phyloP scores from a whole-genome alignment of 2,113 vertebrate genomes.

The Fulica atra region DNA sequence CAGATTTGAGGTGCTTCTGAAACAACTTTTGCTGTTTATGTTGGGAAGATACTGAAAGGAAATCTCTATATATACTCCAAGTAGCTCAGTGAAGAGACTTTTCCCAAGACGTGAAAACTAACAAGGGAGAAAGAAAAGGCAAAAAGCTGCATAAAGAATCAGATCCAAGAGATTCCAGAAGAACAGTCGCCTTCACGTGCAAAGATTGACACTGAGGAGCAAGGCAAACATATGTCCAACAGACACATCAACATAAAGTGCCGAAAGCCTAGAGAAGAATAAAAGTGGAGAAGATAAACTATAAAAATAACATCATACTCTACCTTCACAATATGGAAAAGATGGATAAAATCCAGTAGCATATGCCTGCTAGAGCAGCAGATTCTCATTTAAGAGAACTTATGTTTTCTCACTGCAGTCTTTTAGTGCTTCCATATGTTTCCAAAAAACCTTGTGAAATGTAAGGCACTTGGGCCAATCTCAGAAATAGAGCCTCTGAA shows the following conservation, averaged over 20 bases:
- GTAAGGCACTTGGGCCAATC: conserved; percentile 40
- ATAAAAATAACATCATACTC: conserved; percentile 60
- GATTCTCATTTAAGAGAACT: conserved; percentile 69
- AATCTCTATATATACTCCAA: not conserved
- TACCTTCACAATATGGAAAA: conserved; percentile 67
- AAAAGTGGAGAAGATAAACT: conserved; percentile 41
- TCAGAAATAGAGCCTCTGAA: conserved; percentile 30
- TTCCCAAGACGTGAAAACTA: not conserved
- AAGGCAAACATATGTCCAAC: conserved; percentile 64
- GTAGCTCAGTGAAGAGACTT: not conserved
- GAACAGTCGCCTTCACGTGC: conserved; percentile 52
- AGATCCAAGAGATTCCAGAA: conserved; percentile 43
- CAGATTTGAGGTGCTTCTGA: not conserved
- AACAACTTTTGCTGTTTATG: not conserved
- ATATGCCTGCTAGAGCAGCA: conserved; percentile 62
- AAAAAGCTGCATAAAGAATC: conserved; percentile 13
- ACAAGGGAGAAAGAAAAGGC: not conserved
- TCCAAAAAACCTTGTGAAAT: conserved; percentile 55
- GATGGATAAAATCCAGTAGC: conserved; percentile 68
- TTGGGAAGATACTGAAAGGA: not conserved
- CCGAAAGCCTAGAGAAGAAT: conserved; percentile 49
- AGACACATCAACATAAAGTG: conserved; percentile 53
- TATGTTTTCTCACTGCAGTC: conserved; percentile 67
- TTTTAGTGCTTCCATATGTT: conserved; percentile 71
- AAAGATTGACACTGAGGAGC: conserved; percentile 49